Base-by-base conservation (phyloP, 1,140 invertebrate genomes). In the Nylanderia fulva region DNA sequence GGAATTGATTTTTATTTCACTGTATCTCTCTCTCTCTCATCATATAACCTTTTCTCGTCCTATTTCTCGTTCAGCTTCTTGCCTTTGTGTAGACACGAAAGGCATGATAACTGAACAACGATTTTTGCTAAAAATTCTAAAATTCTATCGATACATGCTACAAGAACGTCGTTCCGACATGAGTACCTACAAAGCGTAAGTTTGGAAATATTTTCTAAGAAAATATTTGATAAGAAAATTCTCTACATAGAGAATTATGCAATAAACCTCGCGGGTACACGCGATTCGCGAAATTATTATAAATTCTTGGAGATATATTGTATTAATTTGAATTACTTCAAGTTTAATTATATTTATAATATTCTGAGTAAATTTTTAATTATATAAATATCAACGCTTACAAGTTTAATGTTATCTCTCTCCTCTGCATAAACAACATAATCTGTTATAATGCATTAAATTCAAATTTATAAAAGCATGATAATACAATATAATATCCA, bases 351-450 rank as follows among this genome's bases (percentile, higher is more conserved):
- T n/a, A 52, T 82, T 82, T 71, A 45, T 13, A 80, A 80, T 80
- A n/a, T n/a, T n/a, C 71, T 58, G n/a, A 68, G 42, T 56, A 36
- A 66, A 58, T 82, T 82, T 42, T 82, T 42, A 72, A 72, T 72
- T 33, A 71, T 24, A 21, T 80, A 36, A 56, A 69, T 71, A 56
- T 80, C 54, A 42, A 29, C 33, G 39, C 39, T 0, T 15, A 15
- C 48, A 71, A 72, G 11, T 72, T 71, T 45, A 66, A 66, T 24
- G 11, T 45, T 1, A 24, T 33, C n/a, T n/a, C n/a, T n/a, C n/a
- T n/a, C 29, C 21, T 39, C 8, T 21, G 8, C n/a, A 27, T 9
- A 45, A 60, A 60, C 39, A 4, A 29, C 60, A 58, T 29, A 6
- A 29, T 33, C 3, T 5, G 1, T 29, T 15, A 3, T 69, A 33